A percentile compares a stretch with the other conserved stretches of the same genome.
These are phyloP conservation scores for Lacerta agilis DNA, from an alignment of 2,797 vertebrate genomes.

Conservation along the genomic window DNA sequence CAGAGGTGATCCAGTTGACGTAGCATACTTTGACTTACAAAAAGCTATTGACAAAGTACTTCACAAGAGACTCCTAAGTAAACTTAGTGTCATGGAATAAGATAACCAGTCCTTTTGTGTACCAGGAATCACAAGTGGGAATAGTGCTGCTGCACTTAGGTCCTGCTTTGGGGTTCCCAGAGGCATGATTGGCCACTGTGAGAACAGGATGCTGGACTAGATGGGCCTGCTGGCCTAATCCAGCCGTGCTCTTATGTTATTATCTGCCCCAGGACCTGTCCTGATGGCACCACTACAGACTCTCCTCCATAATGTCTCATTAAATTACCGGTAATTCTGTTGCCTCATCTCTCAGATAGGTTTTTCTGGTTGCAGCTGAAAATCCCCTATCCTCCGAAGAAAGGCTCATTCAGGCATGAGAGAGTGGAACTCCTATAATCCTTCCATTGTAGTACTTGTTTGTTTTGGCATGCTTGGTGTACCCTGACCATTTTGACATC, in stretches of 20 bases:
- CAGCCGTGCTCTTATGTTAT: too few relatives aligned
- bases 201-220: too few relatives aligned
- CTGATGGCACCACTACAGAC: not conserved
- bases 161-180: too few relatives aligned
- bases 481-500: not conserved
- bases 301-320: not conserved
- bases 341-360: not conserved
- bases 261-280: not conserved
- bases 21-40: too few relatives aligned
- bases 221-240: too few relatives aligned
- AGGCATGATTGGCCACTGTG: not conserved
- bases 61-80: too few relatives aligned
- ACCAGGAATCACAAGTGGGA: too few relatives aligned
- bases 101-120: too few relatives aligned
- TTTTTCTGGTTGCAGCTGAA: not conserved
- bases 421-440: not conserved
- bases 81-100: too few relatives aligned
- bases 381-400: not conserved
- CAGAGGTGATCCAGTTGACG: too few relatives aligned
- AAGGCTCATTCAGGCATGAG: not conserved
- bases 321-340: not conserved
- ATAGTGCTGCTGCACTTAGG: too few relatives aligned
- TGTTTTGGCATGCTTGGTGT: not conserved
- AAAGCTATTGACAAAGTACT: too few relatives aligned
- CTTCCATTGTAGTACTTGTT: not conserved